phyloP scores from a whole-genome alignment of 2,888 invertebrate genomes.

The Trichogramma dendrolimi region DNA sequence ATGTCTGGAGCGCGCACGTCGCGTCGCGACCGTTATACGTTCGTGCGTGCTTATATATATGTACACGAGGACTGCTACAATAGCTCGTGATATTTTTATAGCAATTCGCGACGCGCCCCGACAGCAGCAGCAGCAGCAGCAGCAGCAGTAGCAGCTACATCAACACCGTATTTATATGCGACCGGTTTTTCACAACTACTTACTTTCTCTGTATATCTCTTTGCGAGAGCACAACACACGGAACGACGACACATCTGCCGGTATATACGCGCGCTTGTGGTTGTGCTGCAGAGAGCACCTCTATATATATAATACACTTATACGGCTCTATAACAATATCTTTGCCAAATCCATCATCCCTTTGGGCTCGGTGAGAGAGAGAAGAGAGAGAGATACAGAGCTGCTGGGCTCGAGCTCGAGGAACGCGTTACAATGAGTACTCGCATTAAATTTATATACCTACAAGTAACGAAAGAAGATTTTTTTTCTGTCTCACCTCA shows the following conservation, averaged over 20 bases:
- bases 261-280: constrained; percentile 6
- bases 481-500: no score
- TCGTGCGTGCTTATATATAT: constrained; percentile 31
- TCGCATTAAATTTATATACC: background rate
- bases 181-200: constrained; percentile 50
- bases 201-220: constrained; percentile 33
- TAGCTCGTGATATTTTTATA: constrained; percentile 50
- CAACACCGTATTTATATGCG: constrained; percentile 41
- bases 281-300: background rate
- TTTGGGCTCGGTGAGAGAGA: constrained; percentile 8
- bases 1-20: background rate
- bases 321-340: background rate
- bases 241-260: constrained; percentile 45
- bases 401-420: background rate
- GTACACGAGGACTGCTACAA: constrained; percentile 37
- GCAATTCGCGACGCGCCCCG: constrained; percentile 47
- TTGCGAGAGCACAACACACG: no score
- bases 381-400: background rate
- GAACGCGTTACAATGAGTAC: background rate
- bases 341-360: constrained; percentile 25
- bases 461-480: no score
- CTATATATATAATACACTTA: background rate
- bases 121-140: no score
- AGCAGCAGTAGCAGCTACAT: constrained; percentile 43
- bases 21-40: constrained; percentile 39